Base-by-base conservation (phyloP, 37 sponge, comb jelly and placozoan species). In the Hormiphora californensis region DNA sequence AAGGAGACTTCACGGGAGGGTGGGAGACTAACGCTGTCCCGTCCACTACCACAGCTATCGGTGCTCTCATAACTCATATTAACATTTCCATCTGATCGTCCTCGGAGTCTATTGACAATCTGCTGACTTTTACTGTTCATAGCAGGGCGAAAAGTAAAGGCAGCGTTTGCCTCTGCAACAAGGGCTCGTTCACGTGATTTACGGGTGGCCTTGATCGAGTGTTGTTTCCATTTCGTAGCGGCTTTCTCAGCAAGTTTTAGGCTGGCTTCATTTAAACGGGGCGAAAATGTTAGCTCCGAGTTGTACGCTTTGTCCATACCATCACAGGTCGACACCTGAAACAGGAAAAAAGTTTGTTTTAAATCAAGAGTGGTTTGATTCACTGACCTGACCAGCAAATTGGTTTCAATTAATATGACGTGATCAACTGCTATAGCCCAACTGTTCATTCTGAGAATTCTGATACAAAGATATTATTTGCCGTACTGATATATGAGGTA, bases 111-210 rank as follows among this genome's bases (percentile, higher is more conserved):
- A 0, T 43, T 43, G 0, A 73, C 23, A n/a, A 73, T 73, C 43
- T 73, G 40, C 25, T 73, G 81, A 73, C 81, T 73, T 21, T 28
- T 73, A 41, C 81, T 73, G 44, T 73, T 73, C 81, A 73, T 73
- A 23, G 32, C 38, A 21, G 81, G 81, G 23, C 43, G 81, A 41
- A 73, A 73, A 41, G 81, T 73, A 41, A 73, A 73, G 19, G 81
- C 81, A 27, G 81, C 81, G 43, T 73, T 73, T 23, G 81, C 81
- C 43, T 73, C 81, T 27, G 81, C 81, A 41, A 73, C 81, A 41
- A 73, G 25, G 32, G 81, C 81, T 40, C 81, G 40, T 73, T 73
- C 36, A 12, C 81, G 81, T 5, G 81, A 73, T 40, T 41, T 73
- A 0, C 46, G 43, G 17, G 43, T 25, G 1, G 35, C 81, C 23